Evolutionary conservation across 2,113 vertebrate genomes (phyloP).

Genomic region (Illadopsis cleaveri): DNA sequence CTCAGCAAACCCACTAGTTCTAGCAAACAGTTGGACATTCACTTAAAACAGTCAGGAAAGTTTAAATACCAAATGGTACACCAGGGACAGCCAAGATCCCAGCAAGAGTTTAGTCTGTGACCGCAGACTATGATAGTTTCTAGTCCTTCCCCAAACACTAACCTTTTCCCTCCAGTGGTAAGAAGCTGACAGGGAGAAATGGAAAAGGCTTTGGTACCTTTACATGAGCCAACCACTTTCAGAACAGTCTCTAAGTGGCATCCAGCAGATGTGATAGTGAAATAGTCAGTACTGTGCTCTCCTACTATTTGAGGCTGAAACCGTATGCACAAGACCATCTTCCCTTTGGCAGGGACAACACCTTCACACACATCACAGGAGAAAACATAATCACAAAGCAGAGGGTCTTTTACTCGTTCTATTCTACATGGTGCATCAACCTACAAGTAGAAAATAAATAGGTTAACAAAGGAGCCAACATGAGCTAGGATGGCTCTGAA

Average conservation of each 20-base stretch:
- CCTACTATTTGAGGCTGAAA: constrained; percentile 82
- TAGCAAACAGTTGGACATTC: neutral
- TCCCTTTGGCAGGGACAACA: constrained; percentile 73
- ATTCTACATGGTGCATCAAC: constrained; percentile 83
- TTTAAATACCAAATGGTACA: neutral
- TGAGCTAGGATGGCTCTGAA: neutral
- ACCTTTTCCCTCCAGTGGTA: neutral
- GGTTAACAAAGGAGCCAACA: neutral
- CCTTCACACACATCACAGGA: constrained; percentile 68
- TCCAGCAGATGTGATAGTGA: constrained; percentile 77
- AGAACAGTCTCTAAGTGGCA: constrained; percentile 73
- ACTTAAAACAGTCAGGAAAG: neutral
- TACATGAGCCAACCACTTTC: constrained; percentile 83
- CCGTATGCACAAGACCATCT: constrained; percentile 63
- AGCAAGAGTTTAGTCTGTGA: neutral
- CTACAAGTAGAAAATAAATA: constrained; percentile 61
- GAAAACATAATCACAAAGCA: constrained; percentile 75
- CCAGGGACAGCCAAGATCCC: neutral
- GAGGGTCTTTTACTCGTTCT: constrained; percentile 35
- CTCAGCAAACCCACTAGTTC: neutral
- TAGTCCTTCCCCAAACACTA: neutral
- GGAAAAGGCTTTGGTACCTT: constrained; percentile 73
- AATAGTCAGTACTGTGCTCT: constrained; percentile 80
- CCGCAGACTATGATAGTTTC: neutral
- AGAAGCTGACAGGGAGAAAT: neutral